These are phyloP conservation scores for Nothoprocta perdicaria DNA, from an alignment of 2,113 vertebrate species.

Conservation along the genomic window DNA sequence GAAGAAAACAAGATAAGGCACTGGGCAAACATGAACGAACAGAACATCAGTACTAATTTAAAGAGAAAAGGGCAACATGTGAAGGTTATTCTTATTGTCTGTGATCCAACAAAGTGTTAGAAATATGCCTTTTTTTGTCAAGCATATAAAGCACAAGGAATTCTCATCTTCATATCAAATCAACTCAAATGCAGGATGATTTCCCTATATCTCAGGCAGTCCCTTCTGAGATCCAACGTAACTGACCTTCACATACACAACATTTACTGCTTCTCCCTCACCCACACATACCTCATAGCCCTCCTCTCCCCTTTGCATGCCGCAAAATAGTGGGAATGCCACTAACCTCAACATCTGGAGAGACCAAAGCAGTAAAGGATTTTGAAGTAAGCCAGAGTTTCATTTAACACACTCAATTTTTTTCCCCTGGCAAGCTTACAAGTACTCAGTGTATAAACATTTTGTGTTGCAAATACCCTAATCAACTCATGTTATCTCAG, in stretches of 20 bases:
- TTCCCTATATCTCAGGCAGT: background rate
- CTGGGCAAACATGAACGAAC: constrained; percentile 27
- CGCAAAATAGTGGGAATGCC: background rate
- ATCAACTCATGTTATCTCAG: background rate
- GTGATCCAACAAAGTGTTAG: constrained; percentile 37
- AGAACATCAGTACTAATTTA: constrained; percentile 41
- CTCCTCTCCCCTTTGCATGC: background rate
- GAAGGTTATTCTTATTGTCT: constrained; percentile 53
- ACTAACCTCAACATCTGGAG: background rate
- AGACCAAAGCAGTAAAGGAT: background rate
- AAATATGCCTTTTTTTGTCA: constrained; percentile 43
- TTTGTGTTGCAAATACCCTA: background rate
- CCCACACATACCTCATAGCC: background rate
- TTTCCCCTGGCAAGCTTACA: background rate
- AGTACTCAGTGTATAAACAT: background rate
- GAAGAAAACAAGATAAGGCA: constrained; percentile 41
- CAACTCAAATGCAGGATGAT: constrained; percentile 16
- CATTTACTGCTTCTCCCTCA: background rate
- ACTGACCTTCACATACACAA: background rate
- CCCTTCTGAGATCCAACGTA: rapidly evolving
- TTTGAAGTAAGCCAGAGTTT: constrained; percentile 34
- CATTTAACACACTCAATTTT: background rate
- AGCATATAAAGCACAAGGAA: constrained; percentile 33
- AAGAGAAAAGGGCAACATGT: constrained; percentile 50
- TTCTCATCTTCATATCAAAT: constrained; percentile 25